Evolutionary conservation across 1,140 invertebrate genomes (phyloP).

Genomic region (Streblospio benedicti): DNA sequence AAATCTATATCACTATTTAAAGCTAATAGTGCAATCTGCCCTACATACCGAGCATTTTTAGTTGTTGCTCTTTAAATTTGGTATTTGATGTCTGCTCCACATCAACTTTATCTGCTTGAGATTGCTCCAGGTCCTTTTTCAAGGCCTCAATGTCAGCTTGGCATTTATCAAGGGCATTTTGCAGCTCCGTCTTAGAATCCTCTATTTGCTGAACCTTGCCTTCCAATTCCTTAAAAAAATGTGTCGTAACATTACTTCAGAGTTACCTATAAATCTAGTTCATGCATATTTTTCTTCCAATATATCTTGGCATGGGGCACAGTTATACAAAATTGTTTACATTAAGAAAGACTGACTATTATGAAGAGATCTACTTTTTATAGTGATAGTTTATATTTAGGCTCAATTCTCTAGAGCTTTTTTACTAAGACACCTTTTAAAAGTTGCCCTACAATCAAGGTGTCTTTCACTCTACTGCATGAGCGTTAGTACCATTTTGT

Average conservation of each 20-base stretch:
- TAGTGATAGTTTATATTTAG: no score
- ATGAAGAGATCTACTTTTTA: no score
- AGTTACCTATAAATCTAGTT: neutral
- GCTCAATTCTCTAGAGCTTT: no score
- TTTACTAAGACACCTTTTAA: no score
- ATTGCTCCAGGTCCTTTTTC: conserved; percentile 16
- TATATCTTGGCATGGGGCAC: neutral
- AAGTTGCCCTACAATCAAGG: neutral
- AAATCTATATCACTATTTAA: no score
- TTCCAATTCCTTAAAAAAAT: neutral
- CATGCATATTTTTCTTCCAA: neutral
- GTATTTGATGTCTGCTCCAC: conserved; percentile 23
- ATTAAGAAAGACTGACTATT: no score
- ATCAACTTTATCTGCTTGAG: conserved; percentile 19
- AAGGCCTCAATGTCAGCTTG: conserved; percentile 8
- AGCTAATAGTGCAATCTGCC: no score
- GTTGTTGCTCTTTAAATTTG: neutral
- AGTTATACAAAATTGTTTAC: no score
- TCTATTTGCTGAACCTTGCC: conserved; percentile 20
- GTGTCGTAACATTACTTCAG: neutral
- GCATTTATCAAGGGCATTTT: neutral
- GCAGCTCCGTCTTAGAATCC: neutral
- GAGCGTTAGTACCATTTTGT: neutral
- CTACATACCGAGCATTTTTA: no score
- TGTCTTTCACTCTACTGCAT: neutral